Base-by-base conservation (phyloP, 2,888 invertebrate genomes). In the Orgyia antiqua region DNA sequence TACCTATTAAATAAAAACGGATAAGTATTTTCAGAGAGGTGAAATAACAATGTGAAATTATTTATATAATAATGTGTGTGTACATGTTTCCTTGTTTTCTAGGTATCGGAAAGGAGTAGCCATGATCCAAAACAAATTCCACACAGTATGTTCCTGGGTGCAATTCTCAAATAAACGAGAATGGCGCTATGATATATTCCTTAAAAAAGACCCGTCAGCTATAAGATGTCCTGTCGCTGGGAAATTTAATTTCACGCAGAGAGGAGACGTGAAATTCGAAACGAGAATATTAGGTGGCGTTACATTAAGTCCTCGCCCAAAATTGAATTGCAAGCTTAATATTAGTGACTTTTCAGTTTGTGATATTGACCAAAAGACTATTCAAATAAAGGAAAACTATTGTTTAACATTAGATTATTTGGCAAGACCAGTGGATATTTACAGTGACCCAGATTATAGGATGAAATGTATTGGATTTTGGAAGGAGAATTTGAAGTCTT, bases 391-490 rank as follows among this genome's bases (percentile, higher is more conserved):
- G 75, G 97, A 97, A 58, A 97, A 96, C 50, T 97, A 98, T 65
- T 99, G 98, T 67, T 88, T 98, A 11, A 94, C 97, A n/a, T 97
- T 99, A 3, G 98, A 99, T 80, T 93, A 98, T 79, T 89, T 95
- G 58, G 98, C 98, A 27, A 89, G 95, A 52, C 98, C 98, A 1
- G 93, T 97, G 36, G 98, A 98, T 82, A 96, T 97, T 63, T 97
- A 97, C 89, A 96, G 94, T 88, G 95, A 96, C 68, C 96, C 98
- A 1, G 98, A 99, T 88, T 97, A 97, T 65, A 93, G 91, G 69
- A 93, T 99, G 93, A 96, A 96, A 68, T 99, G 99, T 67, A 96
- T 99, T 53, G 98, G 98, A 0, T 98, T 91, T 74, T 99, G 98
- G 97, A 97, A 98, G 73, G 98, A 99, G 71, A 98, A 99, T 87